Percentiles rank a stretch among this genome's conserved stretches.
phyloP scores from a whole-genome alignment of 2,797 vertebrate species.

The Alectoris magna region DNA sequence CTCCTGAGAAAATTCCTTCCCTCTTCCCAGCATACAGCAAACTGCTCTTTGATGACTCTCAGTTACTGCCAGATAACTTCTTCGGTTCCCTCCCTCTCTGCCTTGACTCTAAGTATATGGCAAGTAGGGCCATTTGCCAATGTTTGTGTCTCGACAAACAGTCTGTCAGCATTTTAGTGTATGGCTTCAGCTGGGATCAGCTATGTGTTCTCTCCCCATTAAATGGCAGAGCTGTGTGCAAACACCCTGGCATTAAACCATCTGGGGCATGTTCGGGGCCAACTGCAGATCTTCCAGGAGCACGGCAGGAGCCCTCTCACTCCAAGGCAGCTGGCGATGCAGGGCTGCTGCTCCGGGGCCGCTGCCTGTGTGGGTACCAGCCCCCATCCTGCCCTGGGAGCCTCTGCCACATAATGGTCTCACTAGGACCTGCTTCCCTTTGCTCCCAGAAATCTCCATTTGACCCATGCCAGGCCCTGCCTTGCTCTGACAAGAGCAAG shows the following conservation, averaged over 20 bases:
- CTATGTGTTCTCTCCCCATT: constrained; percentile 59
- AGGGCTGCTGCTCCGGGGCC: fast-evolving
- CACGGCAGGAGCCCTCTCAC: constrained; percentile 5
- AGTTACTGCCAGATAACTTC: constrained; percentile 41
- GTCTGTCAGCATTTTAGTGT: constrained; percentile 58
- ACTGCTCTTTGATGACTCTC: background rate
- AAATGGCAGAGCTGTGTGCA: constrained; percentile 69
- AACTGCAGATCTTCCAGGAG: constrained; percentile 46
- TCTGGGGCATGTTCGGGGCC: constrained; percentile 47
- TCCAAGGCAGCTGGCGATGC: fast-evolving
- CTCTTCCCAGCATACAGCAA: background rate
- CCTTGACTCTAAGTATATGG: constrained; percentile 34
- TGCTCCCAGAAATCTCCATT: background rate
- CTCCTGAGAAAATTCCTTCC: background rate
- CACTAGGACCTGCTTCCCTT: background rate
- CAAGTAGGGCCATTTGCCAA: constrained; percentile 62
- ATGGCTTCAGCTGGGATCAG: constrained; percentile 69
- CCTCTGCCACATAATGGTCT: background rate
- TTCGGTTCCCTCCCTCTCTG: constrained; percentile 9
- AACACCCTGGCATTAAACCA: constrained; percentile 62
- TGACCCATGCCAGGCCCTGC: background rate
- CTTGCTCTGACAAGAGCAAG: background rate
- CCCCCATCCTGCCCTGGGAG: background rate
- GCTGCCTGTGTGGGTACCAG: background rate
- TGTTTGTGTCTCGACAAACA: constrained; percentile 71